Conservation (phyloP, 2,888 invertebrate species). For the Psococerastis gibbosa region DNA sequence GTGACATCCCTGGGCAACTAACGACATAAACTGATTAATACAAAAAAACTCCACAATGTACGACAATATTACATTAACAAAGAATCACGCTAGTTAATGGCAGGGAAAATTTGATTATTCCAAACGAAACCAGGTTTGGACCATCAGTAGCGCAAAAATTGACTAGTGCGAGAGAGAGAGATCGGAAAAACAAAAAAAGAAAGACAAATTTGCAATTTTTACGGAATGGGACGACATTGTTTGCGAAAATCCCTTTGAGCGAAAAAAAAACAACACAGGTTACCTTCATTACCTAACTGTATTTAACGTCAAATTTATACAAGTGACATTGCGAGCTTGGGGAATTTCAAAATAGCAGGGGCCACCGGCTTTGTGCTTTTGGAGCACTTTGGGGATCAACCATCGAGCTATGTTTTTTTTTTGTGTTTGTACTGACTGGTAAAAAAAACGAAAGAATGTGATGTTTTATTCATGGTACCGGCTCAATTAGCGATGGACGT, state of each 20-base stretch:
- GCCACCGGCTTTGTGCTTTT: background rate
- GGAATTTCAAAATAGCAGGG: conserved; percentile 7
- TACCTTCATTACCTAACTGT: conserved; percentile 9
- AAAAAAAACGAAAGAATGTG: conserved; percentile 3
- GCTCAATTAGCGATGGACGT: conserved; percentile 7
- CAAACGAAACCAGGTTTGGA: background rate
- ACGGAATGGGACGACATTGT: background rate
- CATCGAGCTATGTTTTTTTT: conserved; percentile 9
- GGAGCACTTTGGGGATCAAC: conserved; percentile 10
- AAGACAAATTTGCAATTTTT: conserved; percentile 7
- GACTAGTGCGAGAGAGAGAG: background rate
- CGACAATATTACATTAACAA: no score
- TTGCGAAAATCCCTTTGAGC: conserved; percentile 7
- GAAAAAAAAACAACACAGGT: conserved; percentile 4
- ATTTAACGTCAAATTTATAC: conserved; percentile 10
- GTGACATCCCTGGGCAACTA: no score
- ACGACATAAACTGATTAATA: no score
- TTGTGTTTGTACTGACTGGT: conserved; percentile 4
- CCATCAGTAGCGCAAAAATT: background rate
- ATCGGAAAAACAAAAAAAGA: conserved; percentile 4
- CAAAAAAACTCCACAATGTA: no score
- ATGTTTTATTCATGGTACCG: conserved; percentile 9
- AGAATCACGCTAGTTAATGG: background rate
- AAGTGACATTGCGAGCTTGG: conserved; percentile 10
- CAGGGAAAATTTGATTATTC: background rate